A percentile compares a stretch with the other conserved stretches of the same genome.
phyloP scores from a whole-genome alignment of 1,140 invertebrate species.

The Sarcophaga bullata region DNA sequence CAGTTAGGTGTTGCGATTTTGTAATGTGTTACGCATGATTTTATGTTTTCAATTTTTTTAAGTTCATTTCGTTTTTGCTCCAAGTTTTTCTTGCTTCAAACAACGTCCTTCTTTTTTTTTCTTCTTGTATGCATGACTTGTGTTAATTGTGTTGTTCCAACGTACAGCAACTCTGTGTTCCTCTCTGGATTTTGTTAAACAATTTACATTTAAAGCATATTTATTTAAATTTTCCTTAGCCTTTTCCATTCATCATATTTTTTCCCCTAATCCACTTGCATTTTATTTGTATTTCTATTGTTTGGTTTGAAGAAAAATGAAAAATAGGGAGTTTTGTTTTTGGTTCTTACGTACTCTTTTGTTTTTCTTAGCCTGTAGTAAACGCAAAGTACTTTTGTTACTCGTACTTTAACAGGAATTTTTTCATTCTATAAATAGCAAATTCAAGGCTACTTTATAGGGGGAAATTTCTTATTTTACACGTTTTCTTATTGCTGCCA shows the following conservation, averaged over 20 bases:
- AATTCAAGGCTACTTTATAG: too few species aligned
- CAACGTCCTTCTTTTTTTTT: neutral
- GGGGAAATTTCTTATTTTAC: too few species aligned
- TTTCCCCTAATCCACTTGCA: neutral
- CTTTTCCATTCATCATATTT: neutral
- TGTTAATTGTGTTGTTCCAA: neutral
- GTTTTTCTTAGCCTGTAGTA: neutral
- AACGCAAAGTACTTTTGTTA: neutral
- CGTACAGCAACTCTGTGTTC: neutral
- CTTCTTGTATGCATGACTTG: neutral
- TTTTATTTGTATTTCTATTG: neutral
- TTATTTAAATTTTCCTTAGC: neutral
- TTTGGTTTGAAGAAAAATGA: neutral
- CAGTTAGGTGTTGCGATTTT: neutral
- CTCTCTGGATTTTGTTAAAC: neutral
- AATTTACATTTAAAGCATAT: constrained; percentile 4
- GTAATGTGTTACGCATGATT: neutral
- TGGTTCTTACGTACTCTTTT: neutral
- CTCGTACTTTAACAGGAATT: too few species aligned
- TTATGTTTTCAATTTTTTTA: neutral
- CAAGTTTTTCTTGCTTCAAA: neutral
- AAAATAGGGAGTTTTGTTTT: constrained; percentile 5
- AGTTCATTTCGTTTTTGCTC: neutral
- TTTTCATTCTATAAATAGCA: too few species aligned
- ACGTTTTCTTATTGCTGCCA: too few species aligned